Evolutionary conservation across 2,113 vertebrate species (phyloP).

Genomic region (Porphyrio hochstetteri): DNA sequence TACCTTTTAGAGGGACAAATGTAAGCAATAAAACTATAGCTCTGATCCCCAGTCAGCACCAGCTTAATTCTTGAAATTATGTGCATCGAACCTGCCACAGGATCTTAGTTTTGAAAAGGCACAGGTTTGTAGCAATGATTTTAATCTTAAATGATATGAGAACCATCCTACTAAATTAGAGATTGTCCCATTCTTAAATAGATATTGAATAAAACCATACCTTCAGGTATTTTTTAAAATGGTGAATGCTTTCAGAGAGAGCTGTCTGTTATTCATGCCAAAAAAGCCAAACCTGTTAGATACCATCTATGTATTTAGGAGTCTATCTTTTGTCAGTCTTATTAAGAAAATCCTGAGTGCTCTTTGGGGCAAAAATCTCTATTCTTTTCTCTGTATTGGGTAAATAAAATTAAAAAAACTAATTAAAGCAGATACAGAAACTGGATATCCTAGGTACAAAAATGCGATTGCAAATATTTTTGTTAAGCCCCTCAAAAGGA

Average conservation of each 20-base stretch:
- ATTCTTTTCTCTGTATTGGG: background rate
- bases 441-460: background rate
- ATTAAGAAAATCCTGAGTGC: background rate
- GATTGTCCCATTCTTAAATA: background rate
- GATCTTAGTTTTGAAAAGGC: background rate
- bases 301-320: background rate
- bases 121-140: background rate
- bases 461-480: background rate
- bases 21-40: background rate
- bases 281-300: background rate
- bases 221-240: background rate
- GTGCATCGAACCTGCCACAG: background rate
- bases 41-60: background rate
- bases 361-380: background rate
- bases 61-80: background rate
- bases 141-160: background rate
- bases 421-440: background rate
- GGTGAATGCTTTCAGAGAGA: background rate
- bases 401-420: background rate
- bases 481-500: background rate
- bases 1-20: conserved; percentile 35
- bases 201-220: background rate
- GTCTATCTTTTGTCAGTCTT: background rate
- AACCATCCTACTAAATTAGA: background rate
- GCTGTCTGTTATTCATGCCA: background rate